Percentiles rank a stretch among this genome's conserved stretches.
phyloP scores from a whole-genome alignment of 2,888 invertebrate genomes.

The Pristionchus japonicus region DNA sequence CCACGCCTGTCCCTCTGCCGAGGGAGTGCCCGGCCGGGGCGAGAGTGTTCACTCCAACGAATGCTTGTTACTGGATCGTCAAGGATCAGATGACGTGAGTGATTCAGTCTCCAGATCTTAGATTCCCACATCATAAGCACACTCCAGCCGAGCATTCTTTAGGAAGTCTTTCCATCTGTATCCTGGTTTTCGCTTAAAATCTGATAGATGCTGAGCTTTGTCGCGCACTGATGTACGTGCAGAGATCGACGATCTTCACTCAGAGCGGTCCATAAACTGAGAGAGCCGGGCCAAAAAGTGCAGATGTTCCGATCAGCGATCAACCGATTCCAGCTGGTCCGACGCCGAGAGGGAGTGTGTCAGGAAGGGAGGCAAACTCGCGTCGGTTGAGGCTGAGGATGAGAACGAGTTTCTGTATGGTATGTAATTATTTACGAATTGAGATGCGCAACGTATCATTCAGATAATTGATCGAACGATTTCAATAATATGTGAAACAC shows the following conservation, averaged over 20 bases:
- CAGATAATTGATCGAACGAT: neutral
- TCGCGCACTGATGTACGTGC: no score
- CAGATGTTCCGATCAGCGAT: neutral
- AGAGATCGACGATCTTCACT: no score
- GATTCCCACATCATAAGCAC: no score
- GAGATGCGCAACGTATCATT: no score
- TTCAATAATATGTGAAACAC: neutral
- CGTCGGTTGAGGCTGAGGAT: neutral
- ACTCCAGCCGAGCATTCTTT: no score
- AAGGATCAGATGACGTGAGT: slow-evolving; percentile 28
- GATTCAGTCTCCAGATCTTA: no score
- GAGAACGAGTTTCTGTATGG: slow-evolving; percentile 42
- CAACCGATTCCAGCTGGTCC: slow-evolving; percentile 17
- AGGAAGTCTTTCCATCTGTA: no score
- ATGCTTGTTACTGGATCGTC: slow-evolving; percentile 24
- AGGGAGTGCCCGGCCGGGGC: neutral
- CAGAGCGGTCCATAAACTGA: neutral
- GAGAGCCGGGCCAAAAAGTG: neutral
- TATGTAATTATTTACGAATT: no score
- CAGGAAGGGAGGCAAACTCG: slow-evolving; percentile 32
- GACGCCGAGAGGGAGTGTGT: slow-evolving; percentile 30
- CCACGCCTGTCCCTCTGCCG: neutral
- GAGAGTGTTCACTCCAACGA: slow-evolving; percentile 2
- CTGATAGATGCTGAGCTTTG: no score
- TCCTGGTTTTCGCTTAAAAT: no score